Base-by-base conservation (phyloP, 2,888 invertebrate genomes). In the Eutolmus rufibarbis region DNA sequence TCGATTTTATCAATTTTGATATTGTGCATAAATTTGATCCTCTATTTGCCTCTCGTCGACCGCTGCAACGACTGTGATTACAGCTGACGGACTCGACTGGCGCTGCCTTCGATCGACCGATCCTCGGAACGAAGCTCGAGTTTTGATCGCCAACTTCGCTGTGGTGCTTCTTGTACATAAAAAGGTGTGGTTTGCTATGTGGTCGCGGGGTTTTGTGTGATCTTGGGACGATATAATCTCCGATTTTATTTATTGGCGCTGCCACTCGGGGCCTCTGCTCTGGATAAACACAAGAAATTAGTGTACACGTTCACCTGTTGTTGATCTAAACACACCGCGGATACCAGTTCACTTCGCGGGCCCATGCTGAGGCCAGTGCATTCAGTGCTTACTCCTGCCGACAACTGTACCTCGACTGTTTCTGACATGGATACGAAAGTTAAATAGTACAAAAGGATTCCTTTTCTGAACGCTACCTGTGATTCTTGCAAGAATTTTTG, bases 161-260 rank as follows among this genome's bases (percentile, higher is more conserved):
- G 66, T 23, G 12, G 66, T 66, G 66, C 66, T 66, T 23, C 28
- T 28, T 66, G 23, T 23, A 66, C 19, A 57, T 84, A 66, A 66
- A 46, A 57, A 84, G 82, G 82, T 84, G 82, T 84, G 85, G 85
- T 85, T 85, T 28, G 66, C 19, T 74, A 56, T 79, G 28, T 79
- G 46, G 1, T 79, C 7, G 40, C 28, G 23, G 46, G 16, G 40
- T 40, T 40, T 19, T 23, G 37, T 78, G 79, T 79, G 31, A 79
- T 79, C 23, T 79, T 31, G 31, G 28, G 31, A 51, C 51, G 79
- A 79, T 51, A 79, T 51, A 46, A 66, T 66, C 66, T 66, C 66
- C 66, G 66, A 66, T 66, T 56, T 66, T 66, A 66, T 66, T 66
- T 66, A 66, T 66, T 66, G 66, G 66, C 66, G 57, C 57, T 57